Evolutionary conservation across 2,797 vertebrate genomes (phyloP).

Genomic region (Pipistrellus nathusii): DNA sequence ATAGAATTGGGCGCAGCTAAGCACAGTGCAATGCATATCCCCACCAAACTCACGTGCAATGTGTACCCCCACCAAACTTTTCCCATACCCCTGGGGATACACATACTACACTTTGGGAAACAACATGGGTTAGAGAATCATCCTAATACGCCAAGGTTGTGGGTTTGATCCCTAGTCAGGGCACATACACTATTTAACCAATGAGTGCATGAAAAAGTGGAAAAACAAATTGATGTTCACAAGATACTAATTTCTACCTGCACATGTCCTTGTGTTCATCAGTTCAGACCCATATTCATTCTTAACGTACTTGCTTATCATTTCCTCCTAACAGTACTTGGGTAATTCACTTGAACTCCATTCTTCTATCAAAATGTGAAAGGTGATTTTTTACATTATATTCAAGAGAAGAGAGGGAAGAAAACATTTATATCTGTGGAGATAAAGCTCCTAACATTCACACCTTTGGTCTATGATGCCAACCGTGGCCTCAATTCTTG

Average conservation of each 20-base stretch:
- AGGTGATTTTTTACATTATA: not conserved
- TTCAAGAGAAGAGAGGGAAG: not conserved
- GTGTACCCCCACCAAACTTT: too few relatives aligned
- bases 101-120: too few relatives aligned
- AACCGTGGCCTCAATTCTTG: not conserved
- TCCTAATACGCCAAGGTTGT: not conserved
- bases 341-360: not conserved
- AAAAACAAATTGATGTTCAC: not conserved
- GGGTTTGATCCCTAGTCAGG: not conserved
- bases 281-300: not conserved
- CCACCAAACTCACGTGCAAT: too few relatives aligned
- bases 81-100: too few relatives aligned
- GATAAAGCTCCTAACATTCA: not conserved
- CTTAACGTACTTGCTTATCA: constrained; percentile 21
- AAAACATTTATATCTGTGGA: not conserved
- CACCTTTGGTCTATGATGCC: not conserved
- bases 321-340: not conserved
- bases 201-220: not conserved
- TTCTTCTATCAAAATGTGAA: not conserved
- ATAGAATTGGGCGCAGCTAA: too few relatives aligned
- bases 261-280: not conserved
- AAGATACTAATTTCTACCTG: not conserved
- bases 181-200: not conserved
- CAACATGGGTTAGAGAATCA: not conserved
- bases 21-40: too few relatives aligned